Evolutionary conservation across 1,140 invertebrate species (phyloP), one percentile per base, ranked within the genome.

Genomic region (Tribolium castaneum): DNA sequence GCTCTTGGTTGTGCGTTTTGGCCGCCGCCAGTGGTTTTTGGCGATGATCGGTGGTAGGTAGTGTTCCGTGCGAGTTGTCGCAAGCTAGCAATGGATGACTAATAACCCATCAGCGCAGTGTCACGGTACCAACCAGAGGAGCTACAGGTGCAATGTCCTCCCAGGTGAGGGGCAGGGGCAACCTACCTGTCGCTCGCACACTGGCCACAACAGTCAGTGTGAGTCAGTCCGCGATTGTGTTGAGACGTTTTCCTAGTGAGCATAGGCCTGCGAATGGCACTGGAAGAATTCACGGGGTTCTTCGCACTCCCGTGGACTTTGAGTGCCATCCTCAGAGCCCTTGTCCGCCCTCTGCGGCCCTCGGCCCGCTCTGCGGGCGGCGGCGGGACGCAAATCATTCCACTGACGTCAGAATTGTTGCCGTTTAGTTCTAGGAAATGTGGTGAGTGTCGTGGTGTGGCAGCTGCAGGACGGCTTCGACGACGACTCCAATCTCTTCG

Each of bases 271-370:
- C 82, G 85, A 86, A 86, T 86, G 85, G 85, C 85, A 86, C 85
- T 86, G 85, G 85, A 86, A 86, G 85, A 86, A 86, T 86, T 86
- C 85, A 86, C 85, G 85, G 85, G 85, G 82, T 80, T 70, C 56
- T 82, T 81, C 80, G 76, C 75, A 81, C 62, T 62, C 82, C 83
- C 85, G 85, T 86, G 85, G 85, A 84, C 85, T 86, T 86, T 85
- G 81, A 84, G 85, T 86, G 85, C 85, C 85, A 86, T 86, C 84
- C 85, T 78, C 84, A 83, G 84, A 80, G 80, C 50, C 82, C 56
- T 76, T 79, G 78, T 79, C 71, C 14, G 51, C 59, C 59, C 9
- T 34, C 59, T 30, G 25, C 59, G 56, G 19, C 13, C 45, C 62
- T 52, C 9, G 1, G 51, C 49, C n/a, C 2, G 3, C 30, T n/a